These are phyloP conservation scores for Prietella phreatophila DNA, from an alignment of 2,113 vertebrate genomes.

Conservation along the genomic window DNA sequence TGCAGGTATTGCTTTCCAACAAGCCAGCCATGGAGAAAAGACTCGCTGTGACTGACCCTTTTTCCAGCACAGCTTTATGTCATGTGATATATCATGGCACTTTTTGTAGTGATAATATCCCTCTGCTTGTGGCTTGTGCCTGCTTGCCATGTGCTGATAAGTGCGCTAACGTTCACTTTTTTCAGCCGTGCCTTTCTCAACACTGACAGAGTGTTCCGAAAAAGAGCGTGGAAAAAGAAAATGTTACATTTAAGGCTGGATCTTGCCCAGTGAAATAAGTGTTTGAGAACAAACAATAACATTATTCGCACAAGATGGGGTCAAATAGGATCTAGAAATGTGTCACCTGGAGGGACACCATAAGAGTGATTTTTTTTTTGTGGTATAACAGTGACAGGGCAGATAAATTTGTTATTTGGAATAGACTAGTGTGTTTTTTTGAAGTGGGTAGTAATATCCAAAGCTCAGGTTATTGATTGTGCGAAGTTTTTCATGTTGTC, in stretches of 20 bases:
- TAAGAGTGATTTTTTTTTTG: neutral
- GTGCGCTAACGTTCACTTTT: conserved; percentile 10
- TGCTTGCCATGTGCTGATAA: conserved; percentile 38
- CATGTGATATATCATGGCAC: conserved; percentile 29
- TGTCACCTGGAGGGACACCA: neutral
- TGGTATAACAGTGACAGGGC: neutral
- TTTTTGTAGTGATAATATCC: conserved; percentile 42
- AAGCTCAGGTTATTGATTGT: neutral
- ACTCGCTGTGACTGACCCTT: neutral
- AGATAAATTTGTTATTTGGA: neutral
- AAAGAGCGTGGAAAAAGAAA: neutral
- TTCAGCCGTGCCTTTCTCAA: conserved; percentile 26
- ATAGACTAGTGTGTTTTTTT: neutral
- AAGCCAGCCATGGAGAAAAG: neutral
- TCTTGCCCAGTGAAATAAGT: conserved; percentile 26
- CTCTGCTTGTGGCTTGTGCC: conserved; percentile 14
- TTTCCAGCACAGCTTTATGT: conserved; percentile 17
- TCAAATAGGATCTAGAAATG: neutral
- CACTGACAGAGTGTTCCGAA: conserved; percentile 20
- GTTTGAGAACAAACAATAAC: conserved; percentile 30
- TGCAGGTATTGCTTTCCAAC: neutral
- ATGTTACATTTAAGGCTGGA: conserved; percentile 18
- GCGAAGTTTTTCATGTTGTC: neutral
- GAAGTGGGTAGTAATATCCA: neutral
- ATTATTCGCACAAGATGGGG: neutral